Evolutionary conservation across 2,888 invertebrate genomes (phyloP), one percentile per base, ranked within the genome.

Genomic region (Polia nebulosa): DNA sequence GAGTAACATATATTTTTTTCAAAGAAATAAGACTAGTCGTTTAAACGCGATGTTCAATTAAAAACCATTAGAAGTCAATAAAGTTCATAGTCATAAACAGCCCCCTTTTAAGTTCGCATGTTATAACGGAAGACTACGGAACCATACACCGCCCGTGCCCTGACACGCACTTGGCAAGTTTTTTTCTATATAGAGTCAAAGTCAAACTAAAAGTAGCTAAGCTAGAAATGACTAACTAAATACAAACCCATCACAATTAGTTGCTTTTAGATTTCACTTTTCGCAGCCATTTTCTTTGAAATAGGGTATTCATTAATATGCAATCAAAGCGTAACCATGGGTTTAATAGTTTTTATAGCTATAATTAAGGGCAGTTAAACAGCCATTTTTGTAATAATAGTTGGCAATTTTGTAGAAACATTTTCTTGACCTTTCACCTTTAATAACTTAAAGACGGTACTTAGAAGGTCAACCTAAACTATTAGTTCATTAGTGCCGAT

Each of bases 291-390:
- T 49, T 44, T 58, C 25, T 49, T 11, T 36, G 36, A 78, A 71
- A 78, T 53, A 32, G 20, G 6, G n/a, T 32, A 58, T 62, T 53
- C 47, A 62, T 71, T 58, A 71, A 20, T 20, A 57, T 34, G 34
- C 45, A 61, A 71, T 49, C n/a, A 62, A 58, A 58, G 4, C 36
- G 5, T 60, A 45, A 25, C 36, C 32, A 52, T 53, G 25, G 15
- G 13, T 17, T 61, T 49, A 62, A 62, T 58, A 51, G 47, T 62
- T 77, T 49, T 32, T 52, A 61, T 32, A 45, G 11, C 57, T 74
- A 22, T 62, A 61, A 74, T 73, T 41, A 71, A 36, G 25, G 32
- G 29, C 15, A 44, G 34, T 77, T 58, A 36, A 15, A 17, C 0
- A 5, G 25, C 2, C 4, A 52, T 34, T 20, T 55, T 55, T 65